Conservation (phyloP, 2,113 vertebrate species). For the Sinocyclocheilus rhinocerous region DNA sequence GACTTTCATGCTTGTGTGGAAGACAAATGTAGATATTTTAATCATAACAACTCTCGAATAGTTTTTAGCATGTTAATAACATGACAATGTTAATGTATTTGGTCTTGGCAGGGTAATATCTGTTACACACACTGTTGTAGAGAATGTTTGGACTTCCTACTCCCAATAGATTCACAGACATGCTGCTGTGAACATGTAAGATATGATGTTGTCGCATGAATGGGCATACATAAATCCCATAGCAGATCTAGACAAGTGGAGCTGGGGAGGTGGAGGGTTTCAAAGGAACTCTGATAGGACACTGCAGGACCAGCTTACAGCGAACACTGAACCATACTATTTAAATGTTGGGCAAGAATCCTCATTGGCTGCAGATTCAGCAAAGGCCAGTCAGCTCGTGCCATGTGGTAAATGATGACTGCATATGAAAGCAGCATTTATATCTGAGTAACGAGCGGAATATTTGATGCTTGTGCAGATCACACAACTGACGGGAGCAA, state of each 20-base stretch:
- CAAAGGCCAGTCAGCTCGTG: neutral
- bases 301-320: neutral
- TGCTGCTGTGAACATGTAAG: neutral
- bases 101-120: neutral
- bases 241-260: neutral
- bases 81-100: neutral
- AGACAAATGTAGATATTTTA: neutral
- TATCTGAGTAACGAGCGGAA: neutral
- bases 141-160: no score
- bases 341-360: neutral
- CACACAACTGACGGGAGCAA: neutral
- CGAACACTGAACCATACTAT: no score
- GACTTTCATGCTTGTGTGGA: neutral
- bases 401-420: neutral
- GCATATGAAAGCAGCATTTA: neutral
- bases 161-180: neutral
- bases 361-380: neutral
- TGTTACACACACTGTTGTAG: neutral
- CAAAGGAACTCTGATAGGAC: neutral
- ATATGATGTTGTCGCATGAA: neutral
- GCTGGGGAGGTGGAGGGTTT: neutral
- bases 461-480: neutral
- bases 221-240: neutral
- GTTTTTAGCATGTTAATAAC: neutral
- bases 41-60: neutral